Percentiles rank a stretch among this genome's conserved stretches.
phyloP scores from a whole-genome alignment of 2,113 vertebrate species.

The Oceanodroma tethys region DNA sequence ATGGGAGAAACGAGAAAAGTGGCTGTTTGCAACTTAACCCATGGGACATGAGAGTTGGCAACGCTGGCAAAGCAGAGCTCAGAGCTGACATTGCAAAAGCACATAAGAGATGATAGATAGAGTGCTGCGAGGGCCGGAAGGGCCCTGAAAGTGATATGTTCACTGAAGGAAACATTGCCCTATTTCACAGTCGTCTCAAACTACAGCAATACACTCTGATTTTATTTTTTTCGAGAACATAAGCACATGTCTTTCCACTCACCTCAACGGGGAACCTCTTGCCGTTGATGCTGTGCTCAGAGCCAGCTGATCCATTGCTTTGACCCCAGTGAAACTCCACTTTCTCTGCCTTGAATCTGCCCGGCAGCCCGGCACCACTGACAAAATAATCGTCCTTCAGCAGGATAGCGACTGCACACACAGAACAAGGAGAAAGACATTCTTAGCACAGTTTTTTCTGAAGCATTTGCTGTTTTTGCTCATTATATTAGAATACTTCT shows the following conservation, averaged over 20 bases:
- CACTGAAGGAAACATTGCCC: not conserved
- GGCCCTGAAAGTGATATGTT: not conserved
- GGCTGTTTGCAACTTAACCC: constrained; percentile 35
- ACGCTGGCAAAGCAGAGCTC: not conserved
- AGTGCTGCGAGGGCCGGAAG: not conserved
- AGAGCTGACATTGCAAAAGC: constrained; percentile 14
- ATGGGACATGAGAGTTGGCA: not conserved
- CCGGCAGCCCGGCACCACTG: constrained; percentile 87
- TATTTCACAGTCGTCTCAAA: not conserved
- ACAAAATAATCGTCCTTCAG: constrained; percentile 96
- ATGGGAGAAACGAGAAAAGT: constrained; percentile 4
- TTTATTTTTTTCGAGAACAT: not conserved
- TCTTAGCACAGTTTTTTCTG: not conserved
- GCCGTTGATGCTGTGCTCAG: constrained; percentile 92
- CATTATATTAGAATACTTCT: not conserved
- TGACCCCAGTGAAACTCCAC: constrained; percentile 98
- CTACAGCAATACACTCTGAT: not conserved
- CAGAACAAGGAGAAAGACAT: not conserved
- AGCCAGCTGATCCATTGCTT: constrained; percentile 90
- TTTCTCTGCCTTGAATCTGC: constrained; percentile 95
- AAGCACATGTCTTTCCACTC: constrained; percentile 49
- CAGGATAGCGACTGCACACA: constrained; percentile 86
- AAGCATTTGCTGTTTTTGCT: not conserved
- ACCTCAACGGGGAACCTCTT: constrained; percentile 93
- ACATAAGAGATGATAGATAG: constrained; percentile 18